Evolutionary conservation across 1,140 invertebrate species (phyloP).

Genomic region (Tenebrio molitor): DNA sequence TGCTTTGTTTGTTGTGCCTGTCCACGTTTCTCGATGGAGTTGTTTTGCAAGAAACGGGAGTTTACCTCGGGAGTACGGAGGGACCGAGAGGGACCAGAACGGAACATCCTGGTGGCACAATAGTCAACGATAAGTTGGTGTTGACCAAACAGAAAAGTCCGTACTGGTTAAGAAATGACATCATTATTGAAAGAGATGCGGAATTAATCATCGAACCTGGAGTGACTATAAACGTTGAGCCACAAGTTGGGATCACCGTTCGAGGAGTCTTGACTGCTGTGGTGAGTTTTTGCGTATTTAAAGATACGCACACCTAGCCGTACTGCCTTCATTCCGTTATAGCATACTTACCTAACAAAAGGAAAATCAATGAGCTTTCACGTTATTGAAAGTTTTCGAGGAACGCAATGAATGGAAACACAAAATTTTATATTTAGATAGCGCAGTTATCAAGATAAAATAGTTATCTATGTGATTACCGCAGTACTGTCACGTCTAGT

Average conservation of each 20-base stretch:
- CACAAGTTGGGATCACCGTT: conserved; percentile 92
- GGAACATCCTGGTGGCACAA: conserved; percentile 74
- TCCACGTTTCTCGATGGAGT: neutral
- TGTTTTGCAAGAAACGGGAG: conserved; percentile 37
- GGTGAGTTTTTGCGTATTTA: conserved; percentile 75
- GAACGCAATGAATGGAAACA: neutral
- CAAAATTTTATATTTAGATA: neutral
- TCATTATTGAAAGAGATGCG: conserved; percentile 81
- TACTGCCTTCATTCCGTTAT: no score
- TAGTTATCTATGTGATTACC: no score
- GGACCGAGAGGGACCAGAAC: conserved; percentile 34
- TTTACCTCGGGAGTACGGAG: conserved; percentile 31
- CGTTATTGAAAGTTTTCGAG: conserved; percentile 3
- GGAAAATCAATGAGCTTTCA: conserved; percentile 18
- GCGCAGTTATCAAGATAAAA: no score
- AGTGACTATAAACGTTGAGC: conserved; percentile 86
- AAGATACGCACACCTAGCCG: no score
- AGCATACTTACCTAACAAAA: conserved; percentile 12
- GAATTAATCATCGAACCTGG: conserved; percentile 88
- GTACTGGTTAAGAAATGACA: conserved; percentile 83
- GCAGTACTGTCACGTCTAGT: no score
- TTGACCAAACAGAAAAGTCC: conserved; percentile 77
- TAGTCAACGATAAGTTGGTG: conserved; percentile 70
- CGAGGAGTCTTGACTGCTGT: conserved; percentile 87
- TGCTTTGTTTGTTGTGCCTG: conserved; percentile 6